A percentile compares a stretch with the other conserved stretches of the same genome.
phyloP scores from a whole-genome alignment of 2,888 invertebrate genomes.

The Dasysyrphus tricinctus region DNA sequence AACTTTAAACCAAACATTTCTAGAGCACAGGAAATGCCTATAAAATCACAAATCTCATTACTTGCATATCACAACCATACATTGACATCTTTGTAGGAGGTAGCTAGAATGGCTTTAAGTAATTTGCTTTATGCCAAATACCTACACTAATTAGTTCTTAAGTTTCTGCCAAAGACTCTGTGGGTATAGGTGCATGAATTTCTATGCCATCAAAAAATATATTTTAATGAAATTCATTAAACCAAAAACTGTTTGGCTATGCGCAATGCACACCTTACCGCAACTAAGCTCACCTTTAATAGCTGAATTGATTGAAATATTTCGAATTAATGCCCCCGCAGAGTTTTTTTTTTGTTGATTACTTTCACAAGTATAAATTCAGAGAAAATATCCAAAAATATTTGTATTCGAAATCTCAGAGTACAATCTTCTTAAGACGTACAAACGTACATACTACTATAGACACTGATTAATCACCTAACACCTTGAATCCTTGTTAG shows the following conservation, averaged over 20 bases:
- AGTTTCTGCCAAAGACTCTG: background rate
- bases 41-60: constrained; percentile 24
- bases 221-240: background rate
- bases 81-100: background rate
- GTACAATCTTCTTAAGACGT: constrained; percentile 11
- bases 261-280: background rate
- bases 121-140: constrained; percentile 9
- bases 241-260: background rate
- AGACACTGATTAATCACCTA: constrained; percentile 55
- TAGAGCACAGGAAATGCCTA: constrained; percentile 7
- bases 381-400: constrained; percentile 55
- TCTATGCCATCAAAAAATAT: background rate
- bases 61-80: constrained; percentile 9
- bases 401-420: constrained; percentile 21
- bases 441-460: no score
- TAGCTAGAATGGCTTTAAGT: background rate
- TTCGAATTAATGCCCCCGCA: constrained; percentile 55
- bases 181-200: background rate
- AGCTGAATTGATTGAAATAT: constrained; percentile 33
- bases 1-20: background rate
- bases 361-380: constrained; percentile 51
- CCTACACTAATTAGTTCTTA: constrained; percentile 42
- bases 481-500: constrained; percentile 47
- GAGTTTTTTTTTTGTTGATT: constrained; percentile 25
- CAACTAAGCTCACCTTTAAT: background rate